Evolutionary conservation across 2,113 vertebrate genomes (phyloP).

Genomic region (Plestiodon gilberti): DNA sequence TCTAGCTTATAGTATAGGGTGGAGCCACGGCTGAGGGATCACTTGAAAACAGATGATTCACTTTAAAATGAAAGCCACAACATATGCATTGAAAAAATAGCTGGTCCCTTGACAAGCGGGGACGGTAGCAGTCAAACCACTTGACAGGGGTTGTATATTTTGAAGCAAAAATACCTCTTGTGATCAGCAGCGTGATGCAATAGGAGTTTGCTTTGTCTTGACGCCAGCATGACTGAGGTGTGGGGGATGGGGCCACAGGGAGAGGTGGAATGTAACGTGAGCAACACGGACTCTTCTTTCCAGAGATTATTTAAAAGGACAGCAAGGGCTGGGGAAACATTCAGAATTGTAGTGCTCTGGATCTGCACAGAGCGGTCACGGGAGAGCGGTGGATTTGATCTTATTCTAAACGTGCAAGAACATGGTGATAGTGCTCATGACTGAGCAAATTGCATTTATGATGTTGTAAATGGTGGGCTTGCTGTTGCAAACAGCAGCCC

Average conservation of each 20-base stretch:
- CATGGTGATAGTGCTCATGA: not conserved
- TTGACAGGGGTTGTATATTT: slow-evolving; percentile 32
- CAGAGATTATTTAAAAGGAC: slow-evolving; percentile 47
- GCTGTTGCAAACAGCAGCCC: not conserved
- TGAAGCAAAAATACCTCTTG: not conserved
- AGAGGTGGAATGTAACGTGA: slow-evolving; percentile 51
- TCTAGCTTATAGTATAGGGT: slow-evolving; percentile 85
- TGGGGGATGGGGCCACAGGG: slow-evolving; percentile 28
- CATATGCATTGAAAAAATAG: slow-evolving; percentile 61
- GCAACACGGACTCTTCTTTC: slow-evolving; percentile 57
- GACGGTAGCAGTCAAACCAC: slow-evolving; percentile 72
- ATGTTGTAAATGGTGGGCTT: not conserved
- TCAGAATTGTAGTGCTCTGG: not conserved
- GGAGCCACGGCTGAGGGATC: slow-evolving; percentile 81
- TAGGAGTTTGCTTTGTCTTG: slow-evolving; percentile 77
- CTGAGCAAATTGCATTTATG: slow-evolving; percentile 24
- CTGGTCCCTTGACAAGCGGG: slow-evolving; percentile 66
- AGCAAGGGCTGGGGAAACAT: not conserved
- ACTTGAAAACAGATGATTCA: slow-evolving; percentile 80
- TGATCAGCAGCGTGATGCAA: slow-evolving; percentile 72
- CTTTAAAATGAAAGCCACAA: slow-evolving; percentile 67
- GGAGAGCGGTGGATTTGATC: not conserved
- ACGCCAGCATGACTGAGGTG: slow-evolving; percentile 61
- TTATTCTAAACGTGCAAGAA: slow-evolving; percentile 26
- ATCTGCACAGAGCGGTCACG: not conserved